Base-by-base conservation (phyloP, 2,888 invertebrate species). In the Ectemnius cavifrons region DNA sequence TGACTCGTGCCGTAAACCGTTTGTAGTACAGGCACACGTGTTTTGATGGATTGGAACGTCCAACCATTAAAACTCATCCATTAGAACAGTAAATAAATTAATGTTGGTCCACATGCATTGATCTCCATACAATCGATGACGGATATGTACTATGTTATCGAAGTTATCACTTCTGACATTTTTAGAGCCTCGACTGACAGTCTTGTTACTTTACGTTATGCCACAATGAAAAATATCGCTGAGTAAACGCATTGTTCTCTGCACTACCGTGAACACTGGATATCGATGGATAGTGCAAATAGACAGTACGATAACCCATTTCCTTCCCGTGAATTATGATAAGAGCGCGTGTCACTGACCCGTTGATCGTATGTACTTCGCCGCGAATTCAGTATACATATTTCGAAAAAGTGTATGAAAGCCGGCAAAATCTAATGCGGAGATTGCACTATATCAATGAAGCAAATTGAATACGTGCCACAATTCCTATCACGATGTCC, bases 281-380 rank as follows among this genome's bases (percentile, higher is more conserved):
- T 63, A 74, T 74, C 58, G 64, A 65, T 45, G 58, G 59, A 28
- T 49, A 23, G 58, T n/a, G 63, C 37, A 73, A 65, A 69, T 72
- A 75, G 60, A 70, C 67, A 61, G 72, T 67, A 46, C 47, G 65
- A 69, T 68, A 68, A 46, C 47, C 37, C 20, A 62, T 61, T 60
- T 67, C 27, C 11, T 63, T 20, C n/a, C n/a, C 60, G 46, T 6
- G 18, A 23, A 69, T 63, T 11, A 11, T 16, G 77, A 77, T 77
- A 75, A 69, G 73, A 65, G 4, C 49, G 16, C 13, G 45, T 66
- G 75, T 75, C 73, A 11, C 63, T 73, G 75, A 75, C 66, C 69
- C 60, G 37, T 46, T 56, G 61, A 49, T 16, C 37, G 56, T 37
- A 61, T 16, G 61, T 37, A 37, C 37, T 37, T 37, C 37, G 6